Evolutionary conservation across 2,797 vertebrate species (phyloP), one percentile per base, ranked within the genome.

Genomic region (Syngnathus acus): DNA sequence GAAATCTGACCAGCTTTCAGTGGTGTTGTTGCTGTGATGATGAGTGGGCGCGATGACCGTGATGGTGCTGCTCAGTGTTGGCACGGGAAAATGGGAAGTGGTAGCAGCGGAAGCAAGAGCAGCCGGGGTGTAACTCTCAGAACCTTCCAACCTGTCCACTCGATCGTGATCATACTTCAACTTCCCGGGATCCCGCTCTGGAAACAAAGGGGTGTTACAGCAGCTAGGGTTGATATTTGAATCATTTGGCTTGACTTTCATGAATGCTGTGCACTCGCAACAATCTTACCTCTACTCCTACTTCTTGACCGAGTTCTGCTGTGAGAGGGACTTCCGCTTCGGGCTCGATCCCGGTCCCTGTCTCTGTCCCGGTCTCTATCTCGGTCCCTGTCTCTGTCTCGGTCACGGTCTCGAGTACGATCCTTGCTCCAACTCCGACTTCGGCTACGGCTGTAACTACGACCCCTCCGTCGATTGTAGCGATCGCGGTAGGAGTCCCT

Each of bases 381-480:
- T 90, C 93, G 82, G 39, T 92, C 95, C 38, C 94, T 88, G 61
- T 93, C 96, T 58, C 95, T 86, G 39, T 96, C 95, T 74, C 96
- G 88, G 55, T 98, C 96, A 0, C 95, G 88, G 69, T 97, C 96
- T 7, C 96, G 91, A 53, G 90, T 65, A 8, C 93, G 90, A 75
- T 97, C 96, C 83, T 97, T 98, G 89, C 95, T 96, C 95, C 95
- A 96, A 74, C 97, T 98, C 61, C 94, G 90, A 70, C 96, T 99
- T 7, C 95, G 92, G 80, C 96, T 98, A 19, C 94, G 92, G 79
- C 94, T 99, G 78, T 94, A 96, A 82, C 93, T 98, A 47, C 93
- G 91, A 80, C 95, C 97, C 73, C 97, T 90, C 70, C 97, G 90
- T 65, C 97, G 92, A 74, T 97, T 99, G 54, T 99, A 99, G 0